Evolutionary conservation across 2,797 vertebrate species (phyloP).

Genomic region (Molothrus aeneus): DNA sequence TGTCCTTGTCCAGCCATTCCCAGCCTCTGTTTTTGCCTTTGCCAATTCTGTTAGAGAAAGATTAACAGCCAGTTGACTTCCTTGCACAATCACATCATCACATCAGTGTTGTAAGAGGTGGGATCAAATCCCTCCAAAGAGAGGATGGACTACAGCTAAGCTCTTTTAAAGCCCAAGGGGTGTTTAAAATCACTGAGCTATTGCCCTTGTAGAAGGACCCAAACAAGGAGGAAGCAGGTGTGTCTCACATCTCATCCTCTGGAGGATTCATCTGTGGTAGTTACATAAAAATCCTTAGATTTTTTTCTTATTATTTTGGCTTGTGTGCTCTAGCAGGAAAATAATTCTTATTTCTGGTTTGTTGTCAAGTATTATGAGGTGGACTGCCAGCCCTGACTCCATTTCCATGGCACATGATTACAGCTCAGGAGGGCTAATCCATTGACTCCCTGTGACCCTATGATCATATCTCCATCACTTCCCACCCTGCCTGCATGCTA

Average conservation of each 20-base stretch:
- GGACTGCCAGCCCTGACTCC: background rate
- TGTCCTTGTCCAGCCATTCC: background rate
- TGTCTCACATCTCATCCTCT: background rate
- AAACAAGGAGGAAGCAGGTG: background rate
- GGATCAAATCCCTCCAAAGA: background rate
- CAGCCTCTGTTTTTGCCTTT: background rate
- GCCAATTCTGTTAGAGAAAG: background rate
- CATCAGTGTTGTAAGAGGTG: background rate
- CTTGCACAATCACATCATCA: background rate
- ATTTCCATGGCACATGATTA: background rate
- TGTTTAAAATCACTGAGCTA: background rate
- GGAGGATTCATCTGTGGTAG: background rate
- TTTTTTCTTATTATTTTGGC: background rate
- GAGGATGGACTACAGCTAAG: background rate
- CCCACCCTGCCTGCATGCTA: background rate
- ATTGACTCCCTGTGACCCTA: background rate
- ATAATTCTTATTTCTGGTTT: background rate
- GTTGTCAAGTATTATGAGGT: background rate
- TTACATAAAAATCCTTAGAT: background rate
- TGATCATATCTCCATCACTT: background rate
- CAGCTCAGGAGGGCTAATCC: background rate
- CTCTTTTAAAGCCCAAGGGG: background rate
- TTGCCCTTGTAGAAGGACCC: background rate
- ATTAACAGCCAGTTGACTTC: accelerated
- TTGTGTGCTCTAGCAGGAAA: background rate